Percentiles rank a stretch among this genome's conserved stretches.
phyloP scores from a whole-genome alignment of 2,797 vertebrate genomes.

The Sorex maritimensis region DNA sequence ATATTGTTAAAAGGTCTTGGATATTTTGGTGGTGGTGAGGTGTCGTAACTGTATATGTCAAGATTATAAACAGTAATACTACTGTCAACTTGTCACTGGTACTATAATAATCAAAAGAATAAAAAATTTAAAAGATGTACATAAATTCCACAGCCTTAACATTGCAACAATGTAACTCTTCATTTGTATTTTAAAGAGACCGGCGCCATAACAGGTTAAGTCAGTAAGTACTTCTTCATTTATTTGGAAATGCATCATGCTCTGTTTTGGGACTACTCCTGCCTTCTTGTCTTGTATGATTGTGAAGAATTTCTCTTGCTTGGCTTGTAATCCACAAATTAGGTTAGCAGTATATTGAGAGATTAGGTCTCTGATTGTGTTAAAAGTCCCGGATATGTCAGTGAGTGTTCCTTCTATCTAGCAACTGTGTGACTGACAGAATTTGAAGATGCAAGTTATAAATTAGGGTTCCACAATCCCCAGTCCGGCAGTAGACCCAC shows the following conservation, averaged over 20 bases:
- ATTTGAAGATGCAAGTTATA: not conserved
- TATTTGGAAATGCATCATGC: not conserved
- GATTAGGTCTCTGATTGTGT: not conserved
- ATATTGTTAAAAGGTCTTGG: no score
- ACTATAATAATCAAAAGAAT: no score
- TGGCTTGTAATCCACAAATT: conserved; percentile 42
- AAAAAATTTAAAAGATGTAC: not conserved
- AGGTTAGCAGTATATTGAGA: not conserved
- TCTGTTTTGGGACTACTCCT: not conserved
- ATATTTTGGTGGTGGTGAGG: no score
- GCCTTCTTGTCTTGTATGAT: conserved; percentile 37
- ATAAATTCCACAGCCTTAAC: conserved; percentile 21
- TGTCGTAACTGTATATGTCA: no score
- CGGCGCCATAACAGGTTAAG: not conserved
- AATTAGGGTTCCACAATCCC: not conserved
- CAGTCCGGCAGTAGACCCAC: not conserved
- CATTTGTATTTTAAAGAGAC: conserved; percentile 44
- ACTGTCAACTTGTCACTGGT: no score
- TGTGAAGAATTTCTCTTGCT: conserved; percentile 64
- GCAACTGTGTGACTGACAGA: not conserved
- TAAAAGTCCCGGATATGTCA: not conserved
- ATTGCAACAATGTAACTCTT: not conserved
- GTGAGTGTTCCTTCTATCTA: not conserved
- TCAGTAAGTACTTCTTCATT: conserved; percentile 38
- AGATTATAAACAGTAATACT: no score